Percentiles rank a stretch among this genome's conserved stretches.
Evolutionary conservation across 2,113 vertebrate species (phyloP).

Genomic region (Micromys minutus): DNA sequence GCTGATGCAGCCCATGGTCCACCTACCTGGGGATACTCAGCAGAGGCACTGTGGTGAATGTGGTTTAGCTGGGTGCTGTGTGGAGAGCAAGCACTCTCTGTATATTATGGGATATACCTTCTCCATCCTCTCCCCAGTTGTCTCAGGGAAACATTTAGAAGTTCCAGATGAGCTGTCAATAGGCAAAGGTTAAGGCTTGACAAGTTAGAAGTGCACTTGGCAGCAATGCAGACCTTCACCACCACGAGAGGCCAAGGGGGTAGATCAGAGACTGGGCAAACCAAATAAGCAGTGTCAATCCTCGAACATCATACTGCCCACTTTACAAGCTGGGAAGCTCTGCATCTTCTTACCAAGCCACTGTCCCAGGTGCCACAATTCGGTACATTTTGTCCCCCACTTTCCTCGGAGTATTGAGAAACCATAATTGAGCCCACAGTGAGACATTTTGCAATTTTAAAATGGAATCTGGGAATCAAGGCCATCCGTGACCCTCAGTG

Average conservation of each 20-base stretch:
- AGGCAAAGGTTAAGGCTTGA: background rate
- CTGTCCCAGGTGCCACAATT: background rate
- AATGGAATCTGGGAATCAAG: background rate
- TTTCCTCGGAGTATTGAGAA: background rate
- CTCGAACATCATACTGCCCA: background rate
- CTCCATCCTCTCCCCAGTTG: background rate
- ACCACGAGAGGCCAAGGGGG: background rate
- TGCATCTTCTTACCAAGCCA: background rate
- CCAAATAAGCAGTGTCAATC: background rate
- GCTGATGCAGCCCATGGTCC: background rate
- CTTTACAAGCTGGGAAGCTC: background rate
- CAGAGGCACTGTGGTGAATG: background rate
- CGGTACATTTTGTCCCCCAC: background rate
- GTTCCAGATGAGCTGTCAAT: background rate
- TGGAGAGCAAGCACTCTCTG: background rate
- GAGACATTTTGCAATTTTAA: background rate
- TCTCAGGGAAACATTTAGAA: background rate
- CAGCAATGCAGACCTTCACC: background rate
- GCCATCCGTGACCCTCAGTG: background rate
- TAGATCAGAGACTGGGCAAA: background rate
- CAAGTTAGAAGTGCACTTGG: conserved; percentile 17
- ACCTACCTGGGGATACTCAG: background rate
- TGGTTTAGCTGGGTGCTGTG: background rate
- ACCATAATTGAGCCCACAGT: background rate
- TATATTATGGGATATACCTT: background rate